phyloP scores from a whole-genome alignment of 2,888 invertebrate genomes.

The Nymphalis urticae region DNA sequence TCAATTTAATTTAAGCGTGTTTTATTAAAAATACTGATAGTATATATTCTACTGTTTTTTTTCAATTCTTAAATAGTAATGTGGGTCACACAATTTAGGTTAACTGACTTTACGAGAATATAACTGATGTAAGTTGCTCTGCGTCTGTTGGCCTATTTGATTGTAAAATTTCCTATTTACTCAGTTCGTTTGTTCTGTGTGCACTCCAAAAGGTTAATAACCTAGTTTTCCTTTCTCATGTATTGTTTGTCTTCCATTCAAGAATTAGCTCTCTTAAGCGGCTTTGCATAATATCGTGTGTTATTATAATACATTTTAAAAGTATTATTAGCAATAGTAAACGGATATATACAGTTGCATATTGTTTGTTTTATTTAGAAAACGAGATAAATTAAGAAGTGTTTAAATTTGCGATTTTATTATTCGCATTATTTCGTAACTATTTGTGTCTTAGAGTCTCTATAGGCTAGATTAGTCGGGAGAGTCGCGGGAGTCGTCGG shows the following conservation, averaged over 20 bases:
- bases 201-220: slow-evolving; percentile 68
- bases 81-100: slow-evolving; percentile 2
- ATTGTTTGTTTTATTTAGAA: too few species aligned
- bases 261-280: slow-evolving; percentile 29
- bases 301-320: slow-evolving; percentile 27
- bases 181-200: slow-evolving; percentile 58
- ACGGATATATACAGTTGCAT: neutral
- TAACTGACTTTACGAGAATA: neutral
- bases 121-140: slow-evolving; percentile 3
- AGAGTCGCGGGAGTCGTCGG: slow-evolving; percentile 68
- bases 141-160: slow-evolving; percentile 22
- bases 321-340: neutral
- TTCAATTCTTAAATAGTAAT: neutral
- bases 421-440: slow-evolving; percentile 4
- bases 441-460: slow-evolving; percentile 12
- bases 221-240: slow-evolving; percentile 57
- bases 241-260: slow-evolving; percentile 38
- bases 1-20: too few species aligned
- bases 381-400: too few species aligned
- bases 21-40: too few species aligned
- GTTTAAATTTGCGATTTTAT: too few species aligned
- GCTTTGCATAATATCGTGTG: slow-evolving; percentile 35
- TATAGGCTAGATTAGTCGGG: slow-evolving; percentile 53
- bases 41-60: neutral
- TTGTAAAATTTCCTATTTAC: slow-evolving; percentile 49